Percentiles rank a stretch among this genome's conserved stretches.
Evolutionary conservation across 1,140 invertebrate genomes (phyloP).

Genomic region (Pachypeltis micranthus): DNA sequence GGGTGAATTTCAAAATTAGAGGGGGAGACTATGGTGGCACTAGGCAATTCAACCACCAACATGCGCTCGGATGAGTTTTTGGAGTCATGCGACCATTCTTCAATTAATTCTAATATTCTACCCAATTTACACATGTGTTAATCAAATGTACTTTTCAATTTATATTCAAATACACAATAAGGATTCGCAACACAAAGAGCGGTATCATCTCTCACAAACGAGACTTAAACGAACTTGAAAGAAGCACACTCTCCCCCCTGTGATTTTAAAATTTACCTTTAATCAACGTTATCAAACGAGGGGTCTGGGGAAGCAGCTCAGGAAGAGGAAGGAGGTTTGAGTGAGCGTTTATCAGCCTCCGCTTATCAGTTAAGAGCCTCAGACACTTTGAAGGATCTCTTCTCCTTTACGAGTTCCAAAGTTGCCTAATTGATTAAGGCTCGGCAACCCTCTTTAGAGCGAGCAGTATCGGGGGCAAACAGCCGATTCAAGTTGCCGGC

Average conservation of each 20-base stretch:
- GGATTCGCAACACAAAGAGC: neutral
- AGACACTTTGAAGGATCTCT: neutral
- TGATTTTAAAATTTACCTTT: neutral
- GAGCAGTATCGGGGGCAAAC: too few species aligned
- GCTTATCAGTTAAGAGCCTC: neutral
- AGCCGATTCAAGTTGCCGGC: too few species aligned
- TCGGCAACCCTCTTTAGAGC: too few species aligned
- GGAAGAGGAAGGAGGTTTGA: neutral
- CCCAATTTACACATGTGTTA: neutral
- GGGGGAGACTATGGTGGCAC: too few species aligned
- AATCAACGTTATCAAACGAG: neutral
- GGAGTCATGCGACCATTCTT: too few species aligned
- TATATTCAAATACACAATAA: neutral
- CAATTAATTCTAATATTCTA: neutral
- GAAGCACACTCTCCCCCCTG: neutral
- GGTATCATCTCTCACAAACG: neutral
- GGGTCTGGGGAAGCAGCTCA: neutral
- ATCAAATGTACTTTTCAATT: neutral
- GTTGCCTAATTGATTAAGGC: neutral
- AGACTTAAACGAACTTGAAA: too few species aligned
- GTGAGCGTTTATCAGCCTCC: neutral
- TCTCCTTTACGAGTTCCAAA: neutral
- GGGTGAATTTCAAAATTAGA: too few species aligned
- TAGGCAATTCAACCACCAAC: too few species aligned
- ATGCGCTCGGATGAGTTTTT: too few species aligned